Base-by-base conservation (phyloP, 2,797 vertebrate genomes). In the Pseudomugil gertrudae region DNA sequence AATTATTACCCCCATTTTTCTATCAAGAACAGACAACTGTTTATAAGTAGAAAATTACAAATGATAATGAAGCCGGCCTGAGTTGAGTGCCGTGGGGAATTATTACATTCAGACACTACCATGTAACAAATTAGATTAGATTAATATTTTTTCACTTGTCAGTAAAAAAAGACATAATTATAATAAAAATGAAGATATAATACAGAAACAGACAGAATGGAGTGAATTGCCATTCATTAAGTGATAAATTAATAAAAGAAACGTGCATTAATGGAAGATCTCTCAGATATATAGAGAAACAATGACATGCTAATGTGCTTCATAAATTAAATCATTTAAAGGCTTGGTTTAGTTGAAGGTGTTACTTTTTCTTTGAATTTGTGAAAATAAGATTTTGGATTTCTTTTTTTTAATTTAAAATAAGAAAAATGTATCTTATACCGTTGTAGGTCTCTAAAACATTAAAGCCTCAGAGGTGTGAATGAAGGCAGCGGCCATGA, bases 11-110 rank as follows among this genome's bases (percentile, higher is more conserved):
- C 50, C 19, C 17, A 3, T 66, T 73, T 66, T 43, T 65, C 30
- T 53, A 57, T 69, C 33, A 74, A 72, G 66, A 68, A 52, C 36
- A 69, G 45, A 72, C 71, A 80, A 60, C 48, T 64, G 74, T 63
- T 80, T 74, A 78, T 80, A 82, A 80, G 64, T 74, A 74, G 66
- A 78, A 82, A 86, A 75, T 78, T 73, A 73, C 33, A 81, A 75
- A 72, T 67, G 84, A 79, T 71, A 70, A 79, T 65, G 66, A 54
- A 70, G 73, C 33, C 51, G 52, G 74, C 54, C 48, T 48, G 52
- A 67, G 67, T 56, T 23, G 27, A 65, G 52, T 3, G 30, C 38
- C 36, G 54, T 66, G 35, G 77, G 65, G 76, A 80, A 74, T 81
- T 64, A 78, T 83, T 80, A 81, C 30, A 77, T 55, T 45, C 51